A percentile compares a stretch with the other conserved stretches of the same genome.
Evolutionary conservation across 2,888 invertebrate genomes (phyloP).

Genomic region (Nesidiocoris tenuis): DNA sequence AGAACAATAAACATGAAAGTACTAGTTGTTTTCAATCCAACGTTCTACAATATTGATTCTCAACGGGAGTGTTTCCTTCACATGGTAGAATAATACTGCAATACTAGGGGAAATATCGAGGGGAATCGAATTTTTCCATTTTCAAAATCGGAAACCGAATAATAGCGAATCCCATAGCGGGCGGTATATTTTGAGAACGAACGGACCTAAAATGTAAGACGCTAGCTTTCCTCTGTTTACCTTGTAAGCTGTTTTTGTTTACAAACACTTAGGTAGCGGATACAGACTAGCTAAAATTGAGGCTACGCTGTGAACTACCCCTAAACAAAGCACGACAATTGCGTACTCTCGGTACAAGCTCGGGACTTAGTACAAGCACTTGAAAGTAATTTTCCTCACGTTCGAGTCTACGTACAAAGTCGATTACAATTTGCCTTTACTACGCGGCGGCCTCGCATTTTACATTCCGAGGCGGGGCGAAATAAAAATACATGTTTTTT

Average conservation of each 20-base stretch:
- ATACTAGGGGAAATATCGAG: conserved; percentile 34
- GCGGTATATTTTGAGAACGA: conserved; percentile 6
- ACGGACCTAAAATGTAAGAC: conserved; percentile 46
- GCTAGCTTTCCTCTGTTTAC: conserved; percentile 13
- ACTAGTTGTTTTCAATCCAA: conserved; percentile 16
- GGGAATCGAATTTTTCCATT: too few relatives aligned
- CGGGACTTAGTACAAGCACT: conserved; percentile 27
- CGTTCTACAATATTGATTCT: conserved; percentile 11
- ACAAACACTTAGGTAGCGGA: conserved; percentile 44
- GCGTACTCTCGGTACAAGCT: conserved; percentile 15
- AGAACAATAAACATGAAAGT: conserved; percentile 37
- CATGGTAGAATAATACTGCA: conserved; percentile 46
- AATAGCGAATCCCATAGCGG: not conserved
- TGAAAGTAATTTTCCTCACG: conserved; percentile 16
- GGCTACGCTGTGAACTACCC: conserved; percentile 47
- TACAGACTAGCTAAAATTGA: conserved; percentile 47
- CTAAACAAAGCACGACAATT: conserved; percentile 34
- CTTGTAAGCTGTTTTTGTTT: conserved; percentile 25
- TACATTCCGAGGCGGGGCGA: conserved; percentile 27
- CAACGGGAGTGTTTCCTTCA: conserved; percentile 3
- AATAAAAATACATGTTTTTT: conserved; percentile 22
- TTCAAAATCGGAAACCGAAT: not conserved
- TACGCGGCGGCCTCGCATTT: conserved; percentile 22
- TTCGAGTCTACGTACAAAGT: conserved; percentile 26
- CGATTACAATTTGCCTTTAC: conserved; percentile 36